Evolutionary conservation across 2,888 invertebrate genomes (phyloP).

Genomic region (Eudasyphora cyanicolor): DNA sequence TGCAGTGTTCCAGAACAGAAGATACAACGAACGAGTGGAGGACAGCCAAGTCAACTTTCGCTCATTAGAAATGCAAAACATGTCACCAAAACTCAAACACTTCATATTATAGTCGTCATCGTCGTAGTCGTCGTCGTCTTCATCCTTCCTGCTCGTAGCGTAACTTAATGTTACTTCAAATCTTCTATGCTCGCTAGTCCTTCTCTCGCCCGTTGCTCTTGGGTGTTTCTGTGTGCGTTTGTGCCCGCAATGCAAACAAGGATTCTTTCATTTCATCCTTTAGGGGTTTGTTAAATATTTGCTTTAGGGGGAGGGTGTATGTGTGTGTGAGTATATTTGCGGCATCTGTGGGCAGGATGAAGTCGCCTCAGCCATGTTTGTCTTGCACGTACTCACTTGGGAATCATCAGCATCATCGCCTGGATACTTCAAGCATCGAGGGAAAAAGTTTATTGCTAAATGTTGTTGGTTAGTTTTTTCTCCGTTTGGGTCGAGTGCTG

Average conservation of each 20-base stretch:
- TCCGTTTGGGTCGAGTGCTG: too few species aligned
- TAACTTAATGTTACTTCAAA: conserved; percentile 19
- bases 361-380: neutral
- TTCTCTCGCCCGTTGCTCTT: neutral
- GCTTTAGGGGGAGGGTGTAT: neutral
- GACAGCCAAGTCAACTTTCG: neutral
- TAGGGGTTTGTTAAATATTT: neutral
- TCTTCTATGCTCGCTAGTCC: too few species aligned
- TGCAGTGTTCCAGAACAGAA: too few species aligned
- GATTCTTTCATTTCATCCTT: conserved; percentile 8
- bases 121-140: neutral
- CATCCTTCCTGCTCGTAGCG: neutral
- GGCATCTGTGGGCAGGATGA: neutral
- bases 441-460: neutral
- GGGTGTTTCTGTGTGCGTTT: neutral
- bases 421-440: too few species aligned
- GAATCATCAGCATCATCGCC: neutral
- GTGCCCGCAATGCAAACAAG: neutral
- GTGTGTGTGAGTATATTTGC: neutral
- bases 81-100: conserved; percentile 53
- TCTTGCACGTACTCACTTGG: conserved; percentile 44
- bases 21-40: neutral
- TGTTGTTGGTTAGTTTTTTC: too few species aligned
- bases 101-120: conserved; percentile 19
- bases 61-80: conserved; percentile 51